phyloP scores from a whole-genome alignment of 1,140 invertebrate species.

The Onthophagus taurus region DNA sequence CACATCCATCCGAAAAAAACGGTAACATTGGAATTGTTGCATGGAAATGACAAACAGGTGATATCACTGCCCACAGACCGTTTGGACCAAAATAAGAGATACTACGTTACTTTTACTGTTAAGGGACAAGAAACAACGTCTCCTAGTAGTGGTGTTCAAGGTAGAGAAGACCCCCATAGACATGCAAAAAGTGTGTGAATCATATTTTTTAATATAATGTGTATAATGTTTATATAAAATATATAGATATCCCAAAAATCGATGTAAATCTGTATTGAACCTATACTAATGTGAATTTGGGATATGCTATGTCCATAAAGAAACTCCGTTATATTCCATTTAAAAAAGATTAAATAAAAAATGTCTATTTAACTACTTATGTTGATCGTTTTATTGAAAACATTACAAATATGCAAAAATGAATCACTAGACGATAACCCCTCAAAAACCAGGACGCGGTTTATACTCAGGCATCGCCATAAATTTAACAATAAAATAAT shows the following conservation, averaged over 20 bases:
- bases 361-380: no score
- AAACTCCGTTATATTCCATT: no score
- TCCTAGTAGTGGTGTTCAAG: slow-evolving; percentile 17
- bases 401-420: no score
- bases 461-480: slow-evolving; percentile 41
- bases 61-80: slow-evolving; percentile 76
- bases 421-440: no score
- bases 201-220: no score
- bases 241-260: no score
- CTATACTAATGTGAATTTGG: no score
- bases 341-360: no score
- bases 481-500: slow-evolving; percentile 45
- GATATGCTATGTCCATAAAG: no score
- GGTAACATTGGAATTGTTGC: slow-evolving; percentile 66
- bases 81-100: slow-evolving; percentile 77
- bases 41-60: slow-evolving; percentile 70
- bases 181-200: slow-evolving; percentile 34
- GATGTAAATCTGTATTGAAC: no score
- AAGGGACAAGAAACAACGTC: slow-evolving; percentile 44
- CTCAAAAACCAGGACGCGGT: neutral
- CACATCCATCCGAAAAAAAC: slow-evolving; percentile 47
- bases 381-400: no score
- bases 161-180: slow-evolving; percentile 22
- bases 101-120: slow-evolving; percentile 83
- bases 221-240: no score